Evolutionary conservation across 2,888 invertebrate species (phyloP).

Genomic region (Graphium colonna): DNA sequence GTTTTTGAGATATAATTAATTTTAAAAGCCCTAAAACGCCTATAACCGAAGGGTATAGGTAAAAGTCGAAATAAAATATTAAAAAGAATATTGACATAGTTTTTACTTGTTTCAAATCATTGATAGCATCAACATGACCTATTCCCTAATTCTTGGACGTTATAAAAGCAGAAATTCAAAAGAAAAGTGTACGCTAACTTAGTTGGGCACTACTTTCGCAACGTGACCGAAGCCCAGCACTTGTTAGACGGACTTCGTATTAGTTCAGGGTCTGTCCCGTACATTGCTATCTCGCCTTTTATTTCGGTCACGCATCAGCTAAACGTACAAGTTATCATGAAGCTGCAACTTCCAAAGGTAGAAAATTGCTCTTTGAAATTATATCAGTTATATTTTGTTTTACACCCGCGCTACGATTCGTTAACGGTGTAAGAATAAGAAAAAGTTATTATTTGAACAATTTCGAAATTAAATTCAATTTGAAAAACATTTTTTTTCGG

Average conservation of each 20-base stretch:
- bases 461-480: too few species aligned
- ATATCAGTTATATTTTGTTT: constrained; percentile 6
- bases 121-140: too few species aligned
- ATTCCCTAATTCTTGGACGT: not conserved
- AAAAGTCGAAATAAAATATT: too few species aligned
- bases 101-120: too few species aligned
- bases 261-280: constrained; percentile 21
- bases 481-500: too few species aligned
- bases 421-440: not conserved
- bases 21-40: too few species aligned
- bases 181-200: constrained; percentile 16
- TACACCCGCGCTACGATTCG: not conserved
- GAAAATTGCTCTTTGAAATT: constrained; percentile 33
- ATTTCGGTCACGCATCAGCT: constrained; percentile 36
- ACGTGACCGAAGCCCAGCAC: constrained; percentile 18
- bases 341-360: constrained; percentile 32
- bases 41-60: too few species aligned
- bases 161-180: constrained; percentile 12
- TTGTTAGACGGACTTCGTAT: constrained; percentile 23
- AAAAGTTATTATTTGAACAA: too few species aligned
- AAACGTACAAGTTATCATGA: constrained; percentile 36
- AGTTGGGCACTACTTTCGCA: constrained; percentile 17
- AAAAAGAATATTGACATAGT: too few species aligned
- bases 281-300: constrained; percentile 28
- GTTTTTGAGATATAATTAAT: too few species aligned